Base-by-base conservation (phyloP, 2,888 invertebrate genomes). In the Germaria angustata region DNA sequence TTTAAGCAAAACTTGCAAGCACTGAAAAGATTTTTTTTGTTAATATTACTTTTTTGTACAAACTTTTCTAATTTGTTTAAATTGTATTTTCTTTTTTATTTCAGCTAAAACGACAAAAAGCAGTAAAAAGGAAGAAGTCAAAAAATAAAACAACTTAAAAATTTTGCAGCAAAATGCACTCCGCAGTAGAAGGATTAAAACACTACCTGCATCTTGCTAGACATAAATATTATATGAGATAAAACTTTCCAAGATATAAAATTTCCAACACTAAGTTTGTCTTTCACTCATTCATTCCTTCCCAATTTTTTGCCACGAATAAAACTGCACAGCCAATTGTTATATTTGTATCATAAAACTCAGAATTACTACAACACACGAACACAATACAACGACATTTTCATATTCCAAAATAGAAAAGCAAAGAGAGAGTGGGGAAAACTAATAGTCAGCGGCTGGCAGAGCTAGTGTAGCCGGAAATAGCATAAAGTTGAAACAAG, bases 201-300 rank as follows among this genome's bases (percentile, higher is more conserved):
- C 57, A 75, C 69, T 75, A 76, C 82, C 79, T 76, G 75, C 79
- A 76, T 65, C 75, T 75, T 55, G 59, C 36, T 39, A 76, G 46
- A 79, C 79, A 79, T 79, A 79, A 82, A 82, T 79, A 75, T 76
- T 76, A 65, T 76, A 76, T 79, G 66, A 82, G 79, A 82, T 76
- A 79, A 79, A 79, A 82, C 75, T 76, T 69, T 59, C 6, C 22
- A 77, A 49, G 51, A 17, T 22, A 49, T 39, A 11, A 7, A 28
- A 36, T 53, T 69, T 55, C 46, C 20, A n/a, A 55, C 13, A 44
- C 53, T 41, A 13, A 59, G 36, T 66, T 65, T 59, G 59, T 44
- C 34, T 34, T 59, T 53, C 41, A n/a, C 24, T 57, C 24, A 8
- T 59, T 13, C 36, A 59, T 34, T 65, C 13, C 32, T 32, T 17